Evolutionary conservation across 1,140 invertebrate species (phyloP).

Genomic region (Nixonia krombeini): DNA sequence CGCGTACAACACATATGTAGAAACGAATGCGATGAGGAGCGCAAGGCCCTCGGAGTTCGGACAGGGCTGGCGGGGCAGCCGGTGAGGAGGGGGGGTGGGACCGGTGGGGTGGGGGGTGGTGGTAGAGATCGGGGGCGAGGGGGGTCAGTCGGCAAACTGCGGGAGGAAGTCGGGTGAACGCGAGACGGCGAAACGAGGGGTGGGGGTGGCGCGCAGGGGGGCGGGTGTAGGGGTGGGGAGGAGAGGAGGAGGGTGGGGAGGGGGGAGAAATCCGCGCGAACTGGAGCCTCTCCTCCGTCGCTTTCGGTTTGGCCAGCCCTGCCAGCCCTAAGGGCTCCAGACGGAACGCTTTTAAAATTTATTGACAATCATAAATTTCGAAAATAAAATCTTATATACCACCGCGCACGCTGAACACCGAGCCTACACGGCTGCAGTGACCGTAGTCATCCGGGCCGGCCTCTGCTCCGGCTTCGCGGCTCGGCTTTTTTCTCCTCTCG

Average conservation of each 20-base stretch:
- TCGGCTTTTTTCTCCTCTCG: conserved; percentile 54
- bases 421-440: conserved; percentile 52
- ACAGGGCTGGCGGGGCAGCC: conserved; percentile 13
- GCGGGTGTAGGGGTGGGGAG: conserved; percentile 22
- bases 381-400: conserved; percentile 74
- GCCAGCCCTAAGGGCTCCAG: conserved; percentile 71
- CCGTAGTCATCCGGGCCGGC: conserved; percentile 42
- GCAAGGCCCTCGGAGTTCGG: conserved; percentile 32
- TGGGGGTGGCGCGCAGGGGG: conserved; percentile 13
- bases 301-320: conserved; percentile 67
- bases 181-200: conserved; percentile 47
- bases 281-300: conserved; percentile 43
- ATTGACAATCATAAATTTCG: conserved; percentile 74
- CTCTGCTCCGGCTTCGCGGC: conserved; percentile 49
- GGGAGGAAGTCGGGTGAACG: too few species aligned
- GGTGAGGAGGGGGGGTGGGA: conserved; percentile 26
- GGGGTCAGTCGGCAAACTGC: conserved; percentile 30
- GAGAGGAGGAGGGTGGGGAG: conserved; percentile 29
- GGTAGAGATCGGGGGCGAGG: background rate
- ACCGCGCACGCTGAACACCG: conserved; percentile 42
- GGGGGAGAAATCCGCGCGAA: conserved; percentile 41
- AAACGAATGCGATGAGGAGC: conserved; percentile 44
- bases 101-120: conserved; percentile 16
- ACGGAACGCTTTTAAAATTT: conserved; percentile 74
- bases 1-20: conserved; percentile 34